phyloP scores from a whole-genome alignment of 2,888 invertebrate genomes.

The Ptychoptera contaminata region DNA sequence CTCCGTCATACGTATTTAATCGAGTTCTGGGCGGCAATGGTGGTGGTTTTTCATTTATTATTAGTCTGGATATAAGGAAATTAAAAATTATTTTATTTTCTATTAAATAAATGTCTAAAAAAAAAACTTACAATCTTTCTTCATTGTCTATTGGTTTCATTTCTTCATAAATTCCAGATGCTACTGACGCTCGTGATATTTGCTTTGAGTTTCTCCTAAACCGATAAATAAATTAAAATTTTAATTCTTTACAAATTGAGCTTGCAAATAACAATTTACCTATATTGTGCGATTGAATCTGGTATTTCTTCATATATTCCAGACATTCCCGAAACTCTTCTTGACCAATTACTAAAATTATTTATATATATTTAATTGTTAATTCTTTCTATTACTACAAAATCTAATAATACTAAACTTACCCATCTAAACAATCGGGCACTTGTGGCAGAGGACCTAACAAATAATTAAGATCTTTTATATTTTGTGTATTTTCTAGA shows the following conservation, averaged over 20 bases:
- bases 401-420: neutral
- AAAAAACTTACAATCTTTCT: neutral
- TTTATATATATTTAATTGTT: no score
- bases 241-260: no score
- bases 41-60: slow-evolving; percentile 12
- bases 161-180: slow-evolving; percentile 31
- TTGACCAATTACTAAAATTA: slow-evolving; percentile 15
- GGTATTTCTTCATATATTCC: slow-evolving; percentile 30
- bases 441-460: slow-evolving; percentile 27
- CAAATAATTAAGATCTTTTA: slow-evolving; percentile 15
- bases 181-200: slow-evolving; percentile 23
- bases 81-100: neutral
- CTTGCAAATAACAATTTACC: no score
- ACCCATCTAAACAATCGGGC: slow-evolving; percentile 19
- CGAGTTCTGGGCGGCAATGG: slow-evolving; percentile 27
- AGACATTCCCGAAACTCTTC: slow-evolving; percentile 22
- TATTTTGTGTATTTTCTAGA: neutral
- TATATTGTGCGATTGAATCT: slow-evolving; percentile 11
- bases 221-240: no score
- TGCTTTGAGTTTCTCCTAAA: slow-evolving; percentile 9
- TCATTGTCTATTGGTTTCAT: slow-evolving; percentile 21
- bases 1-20: slow-evolving; percentile 24
- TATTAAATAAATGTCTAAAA: neutral
- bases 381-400: no score
- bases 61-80: no score